A percentile compares a stretch with the other conserved stretches of the same genome.
Conservation (phyloP, 2,888 invertebrate species). For the Acanthosoma haemorrhoidale region DNA sequence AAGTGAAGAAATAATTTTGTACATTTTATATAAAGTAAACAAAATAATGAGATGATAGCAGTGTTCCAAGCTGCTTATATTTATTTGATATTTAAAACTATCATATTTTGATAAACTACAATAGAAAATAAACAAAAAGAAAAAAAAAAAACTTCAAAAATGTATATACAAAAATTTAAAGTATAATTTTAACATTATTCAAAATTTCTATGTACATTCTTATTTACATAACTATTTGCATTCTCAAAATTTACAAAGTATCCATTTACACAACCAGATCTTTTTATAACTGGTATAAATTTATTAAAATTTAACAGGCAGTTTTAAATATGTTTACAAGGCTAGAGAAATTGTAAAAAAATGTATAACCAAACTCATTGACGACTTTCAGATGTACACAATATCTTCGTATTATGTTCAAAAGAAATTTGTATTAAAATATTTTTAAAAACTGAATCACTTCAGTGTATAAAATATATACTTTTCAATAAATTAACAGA, state of each 20-base stretch:
- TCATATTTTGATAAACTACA: slow-evolving; percentile 3
- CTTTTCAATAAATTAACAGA: background rate
- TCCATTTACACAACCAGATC: slow-evolving; percentile 26
- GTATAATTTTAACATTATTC: background rate
- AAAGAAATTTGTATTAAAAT: background rate
- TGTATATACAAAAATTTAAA: slow-evolving; percentile 20
- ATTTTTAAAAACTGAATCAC: slow-evolving; percentile 2
- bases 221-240: slow-evolving; percentile 29
- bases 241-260: slow-evolving; percentile 17
- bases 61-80: background rate
- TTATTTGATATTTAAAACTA: background rate
- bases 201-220: slow-evolving; percentile 9
- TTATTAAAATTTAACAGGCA: slow-evolving; percentile 25
- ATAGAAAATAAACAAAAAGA: slow-evolving; percentile 10
- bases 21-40: slow-evolving; percentile 11
- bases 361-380: slow-evolving; percentile 4
- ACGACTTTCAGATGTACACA: slow-evolving; percentile 9
- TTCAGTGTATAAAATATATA: slow-evolving; percentile 7
- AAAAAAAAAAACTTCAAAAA: slow-evolving; percentile 20
- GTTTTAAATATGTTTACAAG: slow-evolving; percentile 23
- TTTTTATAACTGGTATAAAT: slow-evolving; percentile 11
- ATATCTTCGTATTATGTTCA: background rate
- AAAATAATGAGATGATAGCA: slow-evolving; percentile 10
- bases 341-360: background rate
- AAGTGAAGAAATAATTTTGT: slow-evolving; percentile 12